phyloP scores from a whole-genome alignment of 2,888 invertebrate species.

The Drosophila gaucha region DNA sequence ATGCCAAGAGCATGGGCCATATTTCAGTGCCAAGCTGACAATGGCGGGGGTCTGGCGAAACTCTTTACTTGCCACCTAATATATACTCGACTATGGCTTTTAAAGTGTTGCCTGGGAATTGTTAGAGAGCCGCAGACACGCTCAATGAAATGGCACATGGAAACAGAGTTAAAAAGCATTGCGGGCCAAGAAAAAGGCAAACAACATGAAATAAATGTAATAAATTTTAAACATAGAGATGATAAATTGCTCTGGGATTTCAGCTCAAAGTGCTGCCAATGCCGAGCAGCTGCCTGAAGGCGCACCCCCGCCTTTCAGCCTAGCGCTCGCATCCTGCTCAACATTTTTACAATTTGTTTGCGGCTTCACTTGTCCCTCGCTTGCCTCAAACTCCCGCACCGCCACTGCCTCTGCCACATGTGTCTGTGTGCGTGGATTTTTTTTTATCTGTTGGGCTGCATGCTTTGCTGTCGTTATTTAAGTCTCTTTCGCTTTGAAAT shows the following conservation, averaged over 20 bases:
- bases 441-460: constrained; percentile 68
- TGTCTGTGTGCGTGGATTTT: constrained; percentile 19
- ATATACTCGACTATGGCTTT: constrained; percentile 53
- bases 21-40: constrained; percentile 62
- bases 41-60: constrained; percentile 8
- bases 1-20: constrained; percentile 50
- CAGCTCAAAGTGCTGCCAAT: constrained; percentile 69
- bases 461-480: constrained; percentile 67
- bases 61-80: constrained; percentile 46
- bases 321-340: constrained; percentile 16
- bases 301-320: not conserved
- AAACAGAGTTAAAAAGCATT: constrained; percentile 67
- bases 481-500: constrained; percentile 63
- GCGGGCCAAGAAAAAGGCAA: constrained; percentile 34
- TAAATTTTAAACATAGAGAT: constrained; percentile 80
- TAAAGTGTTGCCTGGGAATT: constrained; percentile 67
- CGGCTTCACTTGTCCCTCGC: constrained; percentile 62
- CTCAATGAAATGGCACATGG: constrained; percentile 53
- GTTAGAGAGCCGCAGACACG: constrained; percentile 50
- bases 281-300: constrained; percentile 41
- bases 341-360: constrained; percentile 76
- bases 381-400: not conserved
- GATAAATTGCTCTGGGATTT: constrained; percentile 79
- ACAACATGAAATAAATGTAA: constrained; percentile 77
- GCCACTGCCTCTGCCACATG: constrained; percentile 38